phyloP scores from a whole-genome alignment of 2,113 vertebrate species.

The Parus major region DNA sequence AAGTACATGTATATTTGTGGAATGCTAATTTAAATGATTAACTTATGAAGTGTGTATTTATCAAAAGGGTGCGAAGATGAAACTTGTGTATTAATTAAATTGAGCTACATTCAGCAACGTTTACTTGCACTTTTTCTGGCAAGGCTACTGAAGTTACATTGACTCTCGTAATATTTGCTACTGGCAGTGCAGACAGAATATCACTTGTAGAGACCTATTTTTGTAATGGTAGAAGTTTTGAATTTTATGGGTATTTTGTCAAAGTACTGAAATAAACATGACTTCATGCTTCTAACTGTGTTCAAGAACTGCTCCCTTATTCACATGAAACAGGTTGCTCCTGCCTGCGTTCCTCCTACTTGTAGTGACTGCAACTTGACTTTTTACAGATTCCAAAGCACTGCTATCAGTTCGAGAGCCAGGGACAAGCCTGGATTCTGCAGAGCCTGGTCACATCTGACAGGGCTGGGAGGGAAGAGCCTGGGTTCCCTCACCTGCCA shows the following conservation, averaged over 20 bases:
- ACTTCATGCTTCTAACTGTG: slow-evolving; percentile 84
- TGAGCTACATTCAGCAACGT: slow-evolving; percentile 73
- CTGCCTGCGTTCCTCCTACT: background rate
- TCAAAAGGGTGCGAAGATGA: slow-evolving; percentile 78
- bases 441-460: background rate
- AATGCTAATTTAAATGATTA: slow-evolving; percentile 98
- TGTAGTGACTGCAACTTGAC: background rate
- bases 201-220: slow-evolving; percentile 99
- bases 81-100: slow-evolving; percentile 63
- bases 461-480: background rate
- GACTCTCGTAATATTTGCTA: slow-evolving; percentile 85
- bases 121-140: slow-evolving; percentile 78
- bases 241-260: slow-evolving; percentile 99
- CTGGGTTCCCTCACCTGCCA: background rate
- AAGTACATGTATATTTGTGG: slow-evolving; percentile 92
- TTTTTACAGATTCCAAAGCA: background rate
- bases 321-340: background rate
- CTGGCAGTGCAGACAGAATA: slow-evolving; percentile 80
- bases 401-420: accelerated
- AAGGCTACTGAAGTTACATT: slow-evolving; percentile 85
- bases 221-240: slow-evolving; percentile 97
- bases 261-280: slow-evolving; percentile 95
- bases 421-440: background rate
- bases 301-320: background rate
- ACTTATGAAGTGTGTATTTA: slow-evolving; percentile 91